Conservation (phyloP, 2,888 invertebrate species). For the Clistopyga incitator region DNA sequence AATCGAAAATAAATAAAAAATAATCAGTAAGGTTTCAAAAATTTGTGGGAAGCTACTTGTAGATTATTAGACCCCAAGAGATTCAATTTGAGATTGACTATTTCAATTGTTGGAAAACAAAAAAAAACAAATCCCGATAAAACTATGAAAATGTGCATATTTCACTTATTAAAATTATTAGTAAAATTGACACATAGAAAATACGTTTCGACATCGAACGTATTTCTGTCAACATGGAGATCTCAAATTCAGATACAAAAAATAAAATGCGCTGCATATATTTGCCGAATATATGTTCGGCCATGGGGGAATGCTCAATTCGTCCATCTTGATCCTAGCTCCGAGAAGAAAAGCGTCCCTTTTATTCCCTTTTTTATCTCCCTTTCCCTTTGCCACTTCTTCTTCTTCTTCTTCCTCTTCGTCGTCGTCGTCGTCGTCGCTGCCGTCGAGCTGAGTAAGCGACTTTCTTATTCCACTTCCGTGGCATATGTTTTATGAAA, state of each 20-base stretch:
- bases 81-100: too few species aligned
- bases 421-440: too few species aligned
- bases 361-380: constrained; percentile 24
- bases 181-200: neutral
- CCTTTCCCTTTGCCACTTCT: constrained; percentile 37
- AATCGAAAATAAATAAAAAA: too few species aligned
- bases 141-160: too few species aligned
- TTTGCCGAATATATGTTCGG: neutral
- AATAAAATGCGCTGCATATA: neutral
- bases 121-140: too few species aligned
- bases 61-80: too few species aligned
- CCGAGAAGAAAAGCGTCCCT: constrained; percentile 26
- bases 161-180: too few species aligned
- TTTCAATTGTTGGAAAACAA: too few species aligned
- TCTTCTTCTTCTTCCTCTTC: constrained; percentile 35
- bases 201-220: neutral
- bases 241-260: neutral
- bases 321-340: constrained; percentile 17
- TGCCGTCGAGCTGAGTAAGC: constrained; percentile 72
- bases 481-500: constrained; percentile 78
- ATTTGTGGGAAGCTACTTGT: too few species aligned
- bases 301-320: neutral
- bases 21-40: too few species aligned
- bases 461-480: constrained; percentile 71
- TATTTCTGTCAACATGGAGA: neutral